Evolutionary conservation across 2,888 invertebrate genomes (phyloP).

Genomic region (Hirtodrosophila histrioides): DNA sequence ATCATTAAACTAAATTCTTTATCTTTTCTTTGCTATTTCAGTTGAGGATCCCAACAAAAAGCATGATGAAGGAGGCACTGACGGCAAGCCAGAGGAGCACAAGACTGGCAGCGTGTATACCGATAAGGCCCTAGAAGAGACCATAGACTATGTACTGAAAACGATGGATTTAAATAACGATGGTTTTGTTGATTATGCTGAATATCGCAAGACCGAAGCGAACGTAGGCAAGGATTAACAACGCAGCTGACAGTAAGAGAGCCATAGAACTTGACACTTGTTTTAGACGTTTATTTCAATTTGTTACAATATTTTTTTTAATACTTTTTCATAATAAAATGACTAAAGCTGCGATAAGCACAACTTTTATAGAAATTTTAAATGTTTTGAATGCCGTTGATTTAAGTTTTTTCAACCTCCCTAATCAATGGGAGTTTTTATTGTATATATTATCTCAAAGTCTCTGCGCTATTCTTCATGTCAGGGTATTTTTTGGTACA

Average conservation of each 20-base stretch:
- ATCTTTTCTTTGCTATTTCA: slow-evolving; percentile 33
- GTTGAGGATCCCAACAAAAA: slow-evolving; percentile 50
- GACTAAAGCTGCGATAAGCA: background rate
- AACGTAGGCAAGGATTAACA: slow-evolving; percentile 53
- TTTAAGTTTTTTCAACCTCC: no score
- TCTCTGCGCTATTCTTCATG: no score
- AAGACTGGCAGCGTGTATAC: slow-evolving; percentile 84
- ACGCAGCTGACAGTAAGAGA: background rate
- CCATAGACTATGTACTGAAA: slow-evolving; percentile 88
- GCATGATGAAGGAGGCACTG: slow-evolving; percentile 4
- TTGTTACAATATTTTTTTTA: slow-evolving; percentile 45
- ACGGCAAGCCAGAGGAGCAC: slow-evolving; percentile 36
- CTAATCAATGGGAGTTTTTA: no score
- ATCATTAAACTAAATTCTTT: background rate
- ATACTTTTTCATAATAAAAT: slow-evolving; percentile 43
- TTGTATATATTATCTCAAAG: no score
- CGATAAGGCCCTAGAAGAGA: slow-evolving; percentile 86
- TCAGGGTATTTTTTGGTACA: no score
- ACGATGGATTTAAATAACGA: slow-evolving; percentile 89
- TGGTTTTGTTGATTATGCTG: slow-evolving; percentile 89
- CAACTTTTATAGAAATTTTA: no score
- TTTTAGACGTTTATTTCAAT: slow-evolving; percentile 16
- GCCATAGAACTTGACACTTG: slow-evolving; percentile 25
- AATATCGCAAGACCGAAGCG: slow-evolving; percentile 85
- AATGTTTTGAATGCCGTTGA: no score